A percentile compares a stretch with the other conserved stretches of the same genome.
Evolutionary conservation across 2,888 invertebrate species (phyloP).

Genomic region (Drosophila nigricruria): DNA sequence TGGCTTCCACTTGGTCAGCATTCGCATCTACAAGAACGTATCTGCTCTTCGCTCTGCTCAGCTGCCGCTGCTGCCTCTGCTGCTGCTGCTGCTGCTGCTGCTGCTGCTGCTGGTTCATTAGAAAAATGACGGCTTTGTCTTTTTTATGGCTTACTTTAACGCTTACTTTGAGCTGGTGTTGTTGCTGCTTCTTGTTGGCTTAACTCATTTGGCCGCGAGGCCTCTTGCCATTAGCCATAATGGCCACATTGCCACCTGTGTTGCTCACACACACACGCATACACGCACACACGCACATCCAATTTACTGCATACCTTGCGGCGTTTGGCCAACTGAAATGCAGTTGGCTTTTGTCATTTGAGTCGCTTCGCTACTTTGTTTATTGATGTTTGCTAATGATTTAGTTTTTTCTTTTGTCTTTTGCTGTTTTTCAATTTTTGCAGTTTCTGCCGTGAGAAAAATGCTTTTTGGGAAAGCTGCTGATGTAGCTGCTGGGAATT

Average conservation of each 20-base stretch:
- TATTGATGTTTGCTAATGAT: slow-evolving; percentile 56
- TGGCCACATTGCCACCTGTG: slow-evolving; percentile 81
- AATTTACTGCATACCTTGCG: slow-evolving; percentile 64
- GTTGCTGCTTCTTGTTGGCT: slow-evolving; percentile 73
- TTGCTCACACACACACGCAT: slow-evolving; percentile 57
- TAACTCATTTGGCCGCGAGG: slow-evolving; percentile 75
- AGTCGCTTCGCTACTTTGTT: slow-evolving; percentile 30
- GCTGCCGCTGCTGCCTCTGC: slow-evolving; percentile 2
- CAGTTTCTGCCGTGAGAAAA: slow-evolving; percentile 63
- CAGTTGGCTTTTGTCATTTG: slow-evolving; percentile 43
- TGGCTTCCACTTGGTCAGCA: slow-evolving; percentile 69
- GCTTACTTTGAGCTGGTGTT: slow-evolving; percentile 59
- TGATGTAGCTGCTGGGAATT: slow-evolving; percentile 28
- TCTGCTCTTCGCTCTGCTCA: slow-evolving; percentile 2
- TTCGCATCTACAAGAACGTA: slow-evolving; percentile 24
- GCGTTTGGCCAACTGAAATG: slow-evolving; percentile 44
- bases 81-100: neutral
- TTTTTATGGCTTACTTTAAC: slow-evolving; percentile 80
- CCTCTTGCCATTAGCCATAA: slow-evolving; percentile 74
- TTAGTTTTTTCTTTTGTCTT: slow-evolving; percentile 32
- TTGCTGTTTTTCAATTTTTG: slow-evolving; percentile 52
- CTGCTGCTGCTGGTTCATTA: slow-evolving; percentile 67
- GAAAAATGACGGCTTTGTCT: slow-evolving; percentile 81
- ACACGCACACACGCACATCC: slow-evolving; percentile 12
- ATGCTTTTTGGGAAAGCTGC: slow-evolving; percentile 55